These are phyloP conservation scores for Peromyscus nudipes DNA, from an alignment of 2,797 vertebrate genomes.

Conservation along the genomic window DNA sequence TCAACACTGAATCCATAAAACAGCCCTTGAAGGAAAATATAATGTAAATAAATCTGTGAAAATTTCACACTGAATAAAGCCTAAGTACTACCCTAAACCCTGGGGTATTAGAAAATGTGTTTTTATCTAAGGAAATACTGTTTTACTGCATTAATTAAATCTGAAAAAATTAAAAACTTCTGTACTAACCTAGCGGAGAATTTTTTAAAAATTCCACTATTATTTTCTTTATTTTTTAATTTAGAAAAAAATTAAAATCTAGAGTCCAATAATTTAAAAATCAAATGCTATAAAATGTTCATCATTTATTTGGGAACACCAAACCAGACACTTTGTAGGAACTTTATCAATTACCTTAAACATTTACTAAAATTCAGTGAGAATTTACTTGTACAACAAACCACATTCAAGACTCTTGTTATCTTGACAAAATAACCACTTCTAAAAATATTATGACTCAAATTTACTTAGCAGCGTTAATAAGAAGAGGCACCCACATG, in stretches of 20 bases:
- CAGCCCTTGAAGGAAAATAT: neutral
- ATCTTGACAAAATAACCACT: constrained; percentile 50
- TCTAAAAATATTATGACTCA: constrained; percentile 46
- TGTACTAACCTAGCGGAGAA: neutral
- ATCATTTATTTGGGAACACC: neutral
- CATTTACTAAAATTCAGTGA: constrained; percentile 38
- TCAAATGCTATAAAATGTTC: neutral
- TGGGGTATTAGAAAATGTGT: neutral
- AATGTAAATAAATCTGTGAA: neutral
- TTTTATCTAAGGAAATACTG: neutral
- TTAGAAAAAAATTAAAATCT: constrained; percentile 47
- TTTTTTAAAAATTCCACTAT: neutral
- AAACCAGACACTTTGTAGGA: neutral
- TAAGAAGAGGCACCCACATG: constrained; percentile 51
- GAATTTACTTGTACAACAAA: constrained; percentile 33
- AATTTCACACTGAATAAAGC: neutral
- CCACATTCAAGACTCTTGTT: constrained; percentile 30
- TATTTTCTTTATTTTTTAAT: constrained; percentile 5
- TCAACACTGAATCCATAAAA: neutral
- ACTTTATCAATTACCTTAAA: neutral
- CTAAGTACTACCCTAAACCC: neutral
- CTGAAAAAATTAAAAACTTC: neutral
- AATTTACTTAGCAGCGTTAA: constrained; percentile 64
- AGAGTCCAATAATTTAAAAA: neutral
- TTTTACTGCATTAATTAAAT: neutral